These are phyloP conservation scores for Epinephelus fuscoguttatus DNA, from an alignment of 2,113 vertebrate species.

Conservation along the genomic window DNA sequence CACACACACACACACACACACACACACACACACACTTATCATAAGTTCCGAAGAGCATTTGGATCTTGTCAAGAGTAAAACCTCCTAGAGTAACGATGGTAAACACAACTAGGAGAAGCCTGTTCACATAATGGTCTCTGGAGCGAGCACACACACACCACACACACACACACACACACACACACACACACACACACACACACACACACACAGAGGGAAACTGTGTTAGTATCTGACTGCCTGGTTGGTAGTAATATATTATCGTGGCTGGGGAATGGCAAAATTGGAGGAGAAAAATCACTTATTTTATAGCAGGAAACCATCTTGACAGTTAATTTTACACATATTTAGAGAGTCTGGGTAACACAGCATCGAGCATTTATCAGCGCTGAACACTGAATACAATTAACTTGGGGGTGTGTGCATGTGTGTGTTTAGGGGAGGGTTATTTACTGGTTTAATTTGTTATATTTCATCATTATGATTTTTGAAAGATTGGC, in stretches of 20 bases:
- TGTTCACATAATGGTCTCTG: slow-evolving; percentile 53
- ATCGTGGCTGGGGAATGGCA: slow-evolving; percentile 15
- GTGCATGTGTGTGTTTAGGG: too few relatives aligned
- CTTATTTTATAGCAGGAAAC: slow-evolving; percentile 24
- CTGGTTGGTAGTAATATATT: slow-evolving; percentile 42
- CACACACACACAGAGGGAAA: neutral
- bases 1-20: slow-evolving; percentile 2
- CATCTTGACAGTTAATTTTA: slow-evolving; percentile 43
- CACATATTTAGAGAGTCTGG: slow-evolving; percentile 27
- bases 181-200: slow-evolving; percentile 7
- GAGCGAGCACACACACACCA: slow-evolving; percentile 12
- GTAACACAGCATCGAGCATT: slow-evolving; percentile 13
- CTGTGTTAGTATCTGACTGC: slow-evolving; percentile 23
- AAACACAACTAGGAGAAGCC: slow-evolving; percentile 61
- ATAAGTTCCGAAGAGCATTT: slow-evolving; percentile 18
- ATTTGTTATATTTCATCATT: slow-evolving; percentile 1
- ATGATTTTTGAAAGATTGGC: slow-evolving; percentile 4
- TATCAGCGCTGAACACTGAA: neutral
- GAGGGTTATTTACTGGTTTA: slow-evolving; percentile 6
- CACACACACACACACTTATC: neutral
- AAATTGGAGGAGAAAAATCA: slow-evolving; percentile 40
- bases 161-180: neutral
- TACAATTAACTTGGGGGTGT: neutral
- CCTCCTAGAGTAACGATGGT: slow-evolving; percentile 51
- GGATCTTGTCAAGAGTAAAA: slow-evolving; percentile 47